Evolutionary conservation across 2,888 invertebrate genomes (phyloP), one percentile per base, ranked within the genome.

Genomic region (Diaphora mendica): DNA sequence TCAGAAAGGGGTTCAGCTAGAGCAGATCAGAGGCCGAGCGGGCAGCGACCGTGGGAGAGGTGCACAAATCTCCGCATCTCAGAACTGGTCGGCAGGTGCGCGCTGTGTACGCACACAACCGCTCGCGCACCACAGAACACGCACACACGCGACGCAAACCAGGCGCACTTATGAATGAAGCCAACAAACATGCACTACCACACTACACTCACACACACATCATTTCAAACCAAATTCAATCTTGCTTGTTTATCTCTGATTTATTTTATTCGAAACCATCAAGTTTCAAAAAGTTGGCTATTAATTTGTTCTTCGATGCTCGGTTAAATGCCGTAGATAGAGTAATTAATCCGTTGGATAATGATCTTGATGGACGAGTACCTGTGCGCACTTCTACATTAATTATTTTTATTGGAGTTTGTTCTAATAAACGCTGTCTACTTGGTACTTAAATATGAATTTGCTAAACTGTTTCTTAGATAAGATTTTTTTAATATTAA

Each of bases 71-170:
- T 95, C 95, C 94, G 94, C 95, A 95, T 95, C 95, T 95, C 93
- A 92, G 92, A 95, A 95, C 95, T 93, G 95, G 95, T 95, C 94
- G 95, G 95, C 95, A 95, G 95, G 95, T 95, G 95, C 93, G 91
- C 82, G 82, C 83, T 72, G 69, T 88, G 78, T 88, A 84, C 89
- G 78, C 85, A 81, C 85, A 65, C 77, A 71, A 81, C 77, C 83
- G 66, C 26, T 2, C 84, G 80, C 88, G 82, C 84, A 79, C 42
- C 70, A 42, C 42, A 39, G n/a, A n/a, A 26, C 85, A 81, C 88
- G 82, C 85, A 79, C 85, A 81, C 85, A 68, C 70, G 69, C 79
- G 73, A 70, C 74, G 23, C 86, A 89, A 91, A 91, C 93, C 91
- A 89, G 91, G 86, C 91, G 91, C 90, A 91, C 94, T 94, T 93